Conservation (phyloP, 2,888 invertebrate species). For the Tachina grossa region DNA sequence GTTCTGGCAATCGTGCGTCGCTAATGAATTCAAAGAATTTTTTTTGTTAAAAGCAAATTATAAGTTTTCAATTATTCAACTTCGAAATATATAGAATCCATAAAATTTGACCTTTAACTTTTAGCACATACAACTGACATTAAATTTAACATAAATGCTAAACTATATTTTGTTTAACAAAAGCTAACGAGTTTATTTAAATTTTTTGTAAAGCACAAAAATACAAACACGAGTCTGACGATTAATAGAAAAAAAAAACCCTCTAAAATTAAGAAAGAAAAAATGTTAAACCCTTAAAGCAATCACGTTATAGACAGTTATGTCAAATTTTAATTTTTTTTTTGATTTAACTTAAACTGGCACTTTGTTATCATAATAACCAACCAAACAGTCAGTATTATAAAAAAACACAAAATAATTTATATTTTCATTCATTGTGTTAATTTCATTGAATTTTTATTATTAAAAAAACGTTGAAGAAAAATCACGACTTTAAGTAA, state of each 20-base stretch:
- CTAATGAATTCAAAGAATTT: background rate
- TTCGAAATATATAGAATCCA: background rate
- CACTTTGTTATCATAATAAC: slow-evolving; percentile 70
- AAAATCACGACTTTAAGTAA: slow-evolving; percentile 66
- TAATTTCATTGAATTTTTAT: slow-evolving; percentile 67
- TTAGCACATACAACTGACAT: slow-evolving; percentile 40
- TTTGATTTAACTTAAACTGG: slow-evolving; percentile 64
- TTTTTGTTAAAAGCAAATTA: background rate
- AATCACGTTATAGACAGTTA: slow-evolving; percentile 80
- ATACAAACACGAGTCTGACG: slow-evolving; percentile 30
- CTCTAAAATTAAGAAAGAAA: slow-evolving; percentile 2
- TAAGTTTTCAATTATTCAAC: too few species aligned
- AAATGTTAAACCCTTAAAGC: slow-evolving; percentile 74
- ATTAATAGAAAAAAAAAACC: background rate
- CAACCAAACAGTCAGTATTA: slow-evolving; percentile 42
- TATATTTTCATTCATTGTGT: slow-evolving; percentile 72
- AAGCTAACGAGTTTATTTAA: slow-evolving; percentile 22
- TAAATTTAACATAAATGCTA: slow-evolving; percentile 49
- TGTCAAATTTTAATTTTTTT: slow-evolving; percentile 65
- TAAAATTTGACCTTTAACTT: slow-evolving; percentile 60
- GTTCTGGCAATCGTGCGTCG: too few species aligned
- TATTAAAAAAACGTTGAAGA: slow-evolving; percentile 45
- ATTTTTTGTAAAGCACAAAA: background rate
- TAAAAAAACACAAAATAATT: slow-evolving; percentile 63
- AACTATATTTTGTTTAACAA: background rate